Evolutionary conservation across 2,797 vertebrate genomes (phyloP).

Genomic region (Coreius guichenoti): DNA sequence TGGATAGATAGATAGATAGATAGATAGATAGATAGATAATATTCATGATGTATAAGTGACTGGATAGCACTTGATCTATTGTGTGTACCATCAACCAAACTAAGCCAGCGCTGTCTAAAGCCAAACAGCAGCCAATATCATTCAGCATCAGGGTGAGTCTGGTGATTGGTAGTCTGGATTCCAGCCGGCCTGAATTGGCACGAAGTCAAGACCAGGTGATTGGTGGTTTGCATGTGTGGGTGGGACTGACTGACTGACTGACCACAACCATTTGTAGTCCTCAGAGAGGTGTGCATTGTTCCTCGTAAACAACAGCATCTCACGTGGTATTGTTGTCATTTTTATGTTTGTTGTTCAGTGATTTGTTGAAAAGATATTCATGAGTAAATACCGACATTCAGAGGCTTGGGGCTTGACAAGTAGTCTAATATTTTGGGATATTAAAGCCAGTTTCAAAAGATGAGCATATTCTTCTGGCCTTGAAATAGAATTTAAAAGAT

Average conservation of each 20-base stretch:
- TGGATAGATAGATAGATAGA: background rate
- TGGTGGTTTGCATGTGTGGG: conserved; percentile 35
- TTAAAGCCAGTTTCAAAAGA: background rate
- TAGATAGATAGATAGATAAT: background rate
- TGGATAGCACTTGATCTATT: conserved; percentile 12
- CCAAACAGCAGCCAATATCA: background rate
- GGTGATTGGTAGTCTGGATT: conserved; percentile 32
- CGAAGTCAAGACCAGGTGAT: conserved; percentile 3
- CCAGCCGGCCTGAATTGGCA: conserved; percentile 2
- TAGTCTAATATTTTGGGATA: background rate
- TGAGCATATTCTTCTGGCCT: background rate
- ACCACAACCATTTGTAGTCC: conserved; percentile 31
- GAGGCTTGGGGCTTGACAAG: background rate
- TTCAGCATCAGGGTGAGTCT: conserved; percentile 5
- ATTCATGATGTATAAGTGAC: too few relatives aligned
- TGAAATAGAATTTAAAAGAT: background rate
- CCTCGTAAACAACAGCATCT: conserved; percentile 32
- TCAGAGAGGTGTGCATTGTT: conserved; percentile 20
- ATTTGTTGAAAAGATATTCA: background rate
- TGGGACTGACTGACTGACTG: conserved; percentile 6
- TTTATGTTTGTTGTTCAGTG: background rate
- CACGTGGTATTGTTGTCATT: conserved; percentile 18
- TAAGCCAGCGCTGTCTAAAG: background rate
- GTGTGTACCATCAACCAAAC: conserved; percentile 13
- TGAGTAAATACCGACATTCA: background rate